Evolutionary conservation across 2,113 vertebrate species (phyloP), one percentile per base, ranked within the genome.

Genomic region (Paradoxurus hermaphroditus): DNA sequence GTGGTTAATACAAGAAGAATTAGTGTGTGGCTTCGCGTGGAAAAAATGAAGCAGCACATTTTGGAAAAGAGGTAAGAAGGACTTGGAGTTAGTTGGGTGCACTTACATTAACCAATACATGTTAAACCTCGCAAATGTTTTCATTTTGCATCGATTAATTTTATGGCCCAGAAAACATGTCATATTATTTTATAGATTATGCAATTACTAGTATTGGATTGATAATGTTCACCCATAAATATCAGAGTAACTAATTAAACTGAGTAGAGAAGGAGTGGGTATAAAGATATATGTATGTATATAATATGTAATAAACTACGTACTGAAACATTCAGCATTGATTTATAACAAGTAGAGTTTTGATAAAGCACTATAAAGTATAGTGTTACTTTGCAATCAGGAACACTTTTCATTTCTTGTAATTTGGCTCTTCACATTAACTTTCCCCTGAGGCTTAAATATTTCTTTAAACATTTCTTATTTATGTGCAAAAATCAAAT

Each of bases 211-310:
- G 34, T 90, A 96, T 89, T 95, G 39, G 87, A 79, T 98, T 93
- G 62, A 83, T 94, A 97, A 96, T 94, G 63, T n/a, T 96, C 10
- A 16, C 72, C 63, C 85, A 86, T 97, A 98, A 97, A 93, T 98
- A 97, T 44, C 53, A 62, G 27, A 78, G 11, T 27, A 93, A 82
- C n/a, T 97, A 97, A 97, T 95, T 97, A 92, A 97, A 93, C 15
- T 94, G 89, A 97, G 49, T 93, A 93, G 16, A 11, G 75, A 94
- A 97, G 7, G 90, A 16, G 27, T 1, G 86, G 92, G 5, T 12
- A 75, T 77, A 97, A 95, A 92, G 67, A 70, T 36, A 1, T 77
- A 82, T 49, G 11, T 53, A 41, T 77, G 16, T 29, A 91, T 31
- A 39, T 46, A 67, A 9, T 65, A 70, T 67, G 14, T 93, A 96